phyloP scores from a whole-genome alignment of 2,113 vertebrate genomes.

The Chlorocebus sabaeus region DNA sequence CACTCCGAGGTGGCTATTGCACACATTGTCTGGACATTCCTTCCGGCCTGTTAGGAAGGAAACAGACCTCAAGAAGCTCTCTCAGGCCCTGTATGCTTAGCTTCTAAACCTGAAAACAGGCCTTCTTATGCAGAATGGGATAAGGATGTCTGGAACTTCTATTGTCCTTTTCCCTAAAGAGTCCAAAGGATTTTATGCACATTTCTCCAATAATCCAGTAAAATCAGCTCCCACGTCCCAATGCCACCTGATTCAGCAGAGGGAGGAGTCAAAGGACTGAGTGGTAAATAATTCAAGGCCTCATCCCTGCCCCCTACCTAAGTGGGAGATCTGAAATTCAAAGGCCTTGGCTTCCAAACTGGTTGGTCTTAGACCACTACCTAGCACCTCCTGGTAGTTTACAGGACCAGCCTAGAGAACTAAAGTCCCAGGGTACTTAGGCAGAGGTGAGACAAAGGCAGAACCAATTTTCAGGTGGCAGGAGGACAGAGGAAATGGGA shows the following conservation, averaged over 20 bases:
- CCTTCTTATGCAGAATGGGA: background rate
- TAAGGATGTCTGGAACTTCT: background rate
- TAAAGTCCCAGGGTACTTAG: background rate
- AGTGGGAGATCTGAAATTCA: background rate
- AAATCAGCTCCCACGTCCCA: background rate
- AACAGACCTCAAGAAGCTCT: background rate
- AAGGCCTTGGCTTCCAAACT: background rate
- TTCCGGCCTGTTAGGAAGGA: background rate
- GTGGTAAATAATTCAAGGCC: background rate
- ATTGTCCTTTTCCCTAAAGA: background rate
- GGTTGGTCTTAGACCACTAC: background rate
- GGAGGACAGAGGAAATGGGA: background rate
- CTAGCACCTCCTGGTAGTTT: background rate
- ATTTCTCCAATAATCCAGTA: background rate
- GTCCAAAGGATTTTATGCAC: background rate
- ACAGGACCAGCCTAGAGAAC: background rate
- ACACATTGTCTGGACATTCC: background rate
- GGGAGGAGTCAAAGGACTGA: background rate
- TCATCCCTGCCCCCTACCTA: background rate
- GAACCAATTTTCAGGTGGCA: background rate
- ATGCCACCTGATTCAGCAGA: background rate
- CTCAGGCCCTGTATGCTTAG: background rate
- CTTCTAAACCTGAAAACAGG: background rate
- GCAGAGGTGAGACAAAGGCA: background rate
- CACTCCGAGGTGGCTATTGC: background rate